Conservation (phyloP, 1,140 invertebrate genomes). For the Lordiphosa collinella region DNA sequence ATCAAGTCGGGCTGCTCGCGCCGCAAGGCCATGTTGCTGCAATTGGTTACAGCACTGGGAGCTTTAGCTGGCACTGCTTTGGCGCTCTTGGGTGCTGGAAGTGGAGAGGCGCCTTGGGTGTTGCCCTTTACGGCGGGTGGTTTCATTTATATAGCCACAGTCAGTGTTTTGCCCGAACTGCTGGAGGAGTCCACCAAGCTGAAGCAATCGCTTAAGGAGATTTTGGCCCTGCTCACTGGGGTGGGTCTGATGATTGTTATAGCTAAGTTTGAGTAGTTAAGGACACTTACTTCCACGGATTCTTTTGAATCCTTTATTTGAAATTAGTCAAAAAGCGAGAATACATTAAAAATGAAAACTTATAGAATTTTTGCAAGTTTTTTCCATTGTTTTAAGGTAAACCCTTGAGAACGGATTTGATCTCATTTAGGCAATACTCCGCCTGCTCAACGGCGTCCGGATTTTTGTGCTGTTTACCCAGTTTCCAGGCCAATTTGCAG, state of each 20-base stretch:
- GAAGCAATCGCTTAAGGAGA: constrained; percentile 90
- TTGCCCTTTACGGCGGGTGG: constrained; percentile 97
- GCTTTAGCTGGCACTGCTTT: constrained; percentile 94
- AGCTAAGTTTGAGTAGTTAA: constrained; percentile 68
- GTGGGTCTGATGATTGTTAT: constrained; percentile 90
- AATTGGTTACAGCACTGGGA: constrained; percentile 95
- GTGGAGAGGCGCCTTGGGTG: constrained; percentile 92
- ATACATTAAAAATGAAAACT: constrained; percentile 21
- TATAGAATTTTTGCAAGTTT: constrained; percentile 6
- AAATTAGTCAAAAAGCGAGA: constrained; percentile 26
- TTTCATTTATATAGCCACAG: constrained; percentile 97
- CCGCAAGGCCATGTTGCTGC: constrained; percentile 95
- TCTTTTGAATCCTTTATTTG: constrained; percentile 12
- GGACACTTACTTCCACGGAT: neutral
- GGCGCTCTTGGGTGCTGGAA: constrained; percentile 84
- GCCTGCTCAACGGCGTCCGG: constrained; percentile 84
- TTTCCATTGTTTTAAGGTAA: neutral
- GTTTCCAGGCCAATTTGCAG: constrained; percentile 86
- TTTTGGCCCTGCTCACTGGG: constrained; percentile 88
- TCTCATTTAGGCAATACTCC: constrained; percentile 85
- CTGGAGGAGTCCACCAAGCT: constrained; percentile 87
- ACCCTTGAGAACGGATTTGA: constrained; percentile 76
- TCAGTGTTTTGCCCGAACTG: constrained; percentile 95
- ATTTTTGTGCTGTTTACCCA: constrained; percentile 85
- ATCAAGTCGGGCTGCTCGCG: constrained; percentile 94